Base-by-base conservation (phyloP, 1,140 invertebrate genomes). In the Drosophila obscura region DNA sequence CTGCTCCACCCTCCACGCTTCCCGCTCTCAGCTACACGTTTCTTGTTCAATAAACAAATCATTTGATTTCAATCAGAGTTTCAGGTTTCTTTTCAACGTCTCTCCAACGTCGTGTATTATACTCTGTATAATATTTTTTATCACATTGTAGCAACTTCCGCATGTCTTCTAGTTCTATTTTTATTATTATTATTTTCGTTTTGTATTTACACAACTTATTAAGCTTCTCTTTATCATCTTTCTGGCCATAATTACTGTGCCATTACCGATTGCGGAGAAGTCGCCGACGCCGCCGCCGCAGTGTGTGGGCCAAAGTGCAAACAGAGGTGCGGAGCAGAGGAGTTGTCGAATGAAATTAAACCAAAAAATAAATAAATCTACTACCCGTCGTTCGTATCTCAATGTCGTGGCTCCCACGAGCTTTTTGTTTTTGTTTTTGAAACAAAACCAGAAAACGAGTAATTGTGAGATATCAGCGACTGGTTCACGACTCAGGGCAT, bases 1-100 rank as follows among this genome's bases (percentile, higher is more conserved):
- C 11, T 6, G 26, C 35, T 0, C 8, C 31, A 0, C 31, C 8
- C 9, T 9, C 0, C 9, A 8, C 9, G 8, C 31, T 0, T 9
- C 13, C 16, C 48, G 16, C 51, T 13, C 15, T 46, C 16, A 43
- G 35, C 44, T 58, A 57, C 44, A 51, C 48, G 9, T 11, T 39
- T 39, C 35, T 13, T 39, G 35, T 39, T 77, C 64, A 66, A 71
- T 73, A 82, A 83, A 79, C 71, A 84, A 64, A 64, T 80, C 58
- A 76, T 83, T 79, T 63, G 77, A 84, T 52, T 75, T 62, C 52
- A 84, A 84, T 63, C 65, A 49, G 39, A 48, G 44, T 49, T 58
- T 77, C 50, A 53, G 67, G 65, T 66, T 80, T 50, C 56, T 19
- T 57, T 39, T 35, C 52, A 50, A 43, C 9, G 11, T 51, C 56